Evolutionary conservation across 2,888 invertebrate species (phyloP).

Genomic region (Parasteatoda lunata): DNA sequence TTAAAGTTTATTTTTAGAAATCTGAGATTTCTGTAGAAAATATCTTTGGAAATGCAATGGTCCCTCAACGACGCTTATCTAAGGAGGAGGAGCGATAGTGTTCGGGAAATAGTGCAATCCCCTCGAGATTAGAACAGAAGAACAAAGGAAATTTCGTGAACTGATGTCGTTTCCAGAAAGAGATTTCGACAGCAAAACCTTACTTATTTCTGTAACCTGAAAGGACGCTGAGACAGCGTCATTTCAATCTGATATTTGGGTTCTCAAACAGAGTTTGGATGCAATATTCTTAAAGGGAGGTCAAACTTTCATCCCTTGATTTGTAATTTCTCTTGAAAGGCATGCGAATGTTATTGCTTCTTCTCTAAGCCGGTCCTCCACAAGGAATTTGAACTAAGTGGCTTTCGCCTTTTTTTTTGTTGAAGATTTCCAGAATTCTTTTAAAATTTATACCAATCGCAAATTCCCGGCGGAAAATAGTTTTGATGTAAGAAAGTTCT

Average conservation of each 20-base stretch:
- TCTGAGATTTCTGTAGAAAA: not conserved
- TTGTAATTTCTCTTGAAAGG: slow-evolving; percentile 3
- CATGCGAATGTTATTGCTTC: not conserved
- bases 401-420: not conserved
- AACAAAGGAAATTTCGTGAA: not conserved
- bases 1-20: too few species aligned
- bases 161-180: not conserved
- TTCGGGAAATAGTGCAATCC: not conserved
- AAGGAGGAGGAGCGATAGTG: not conserved
- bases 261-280: not conserved
- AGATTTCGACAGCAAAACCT: not conserved
- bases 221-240: not conserved
- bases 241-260: slow-evolving; percentile 2
- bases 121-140: not conserved
- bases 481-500: too few species aligned
- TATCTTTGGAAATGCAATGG: not conserved
- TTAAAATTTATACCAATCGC: too few species aligned
- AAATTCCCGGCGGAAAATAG: too few species aligned
- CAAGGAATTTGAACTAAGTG: not conserved
- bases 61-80: not conserved
- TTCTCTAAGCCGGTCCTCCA: not conserved
- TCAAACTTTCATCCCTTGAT: not conserved
- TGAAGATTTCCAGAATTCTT: too few species aligned
- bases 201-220: not conserved
- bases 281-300: not conserved